Percentiles rank a stretch among this genome's conserved stretches.
These are phyloP conservation scores for Erynnis tages DNA, from an alignment of 2,888 invertebrate species.

Conservation along the genomic window DNA sequence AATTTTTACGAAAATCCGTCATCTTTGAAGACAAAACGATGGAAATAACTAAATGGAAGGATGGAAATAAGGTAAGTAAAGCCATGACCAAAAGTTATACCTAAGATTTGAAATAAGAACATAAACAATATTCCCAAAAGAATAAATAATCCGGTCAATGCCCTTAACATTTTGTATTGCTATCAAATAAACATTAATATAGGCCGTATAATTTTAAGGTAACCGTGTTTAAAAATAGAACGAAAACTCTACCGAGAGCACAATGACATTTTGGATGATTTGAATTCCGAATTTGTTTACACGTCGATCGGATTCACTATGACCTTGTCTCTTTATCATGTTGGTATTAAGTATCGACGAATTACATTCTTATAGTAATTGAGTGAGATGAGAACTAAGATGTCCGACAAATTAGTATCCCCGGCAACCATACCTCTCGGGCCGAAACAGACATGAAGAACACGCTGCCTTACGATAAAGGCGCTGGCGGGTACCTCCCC, in stretches of 20 bases:
- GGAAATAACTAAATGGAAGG: too few species aligned
- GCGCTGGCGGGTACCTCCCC: too few species aligned
- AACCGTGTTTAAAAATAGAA: not conserved
- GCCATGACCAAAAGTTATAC: too few species aligned
- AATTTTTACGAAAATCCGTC: too few species aligned
- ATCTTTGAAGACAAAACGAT: too few species aligned
- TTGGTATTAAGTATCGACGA: not conserved
- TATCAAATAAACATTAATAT: not conserved
- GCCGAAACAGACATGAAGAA: too few species aligned
- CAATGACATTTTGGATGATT: conserved; percentile 11
- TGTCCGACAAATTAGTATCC: not conserved
- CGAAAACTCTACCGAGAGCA: not conserved
- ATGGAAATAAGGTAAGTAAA: too few species aligned
- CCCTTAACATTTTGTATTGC: not conserved
- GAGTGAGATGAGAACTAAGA: too few species aligned
- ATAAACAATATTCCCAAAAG: not conserved
- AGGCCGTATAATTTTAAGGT: not conserved
- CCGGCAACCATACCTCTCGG: too few species aligned
- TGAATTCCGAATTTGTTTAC: conserved; percentile 6
- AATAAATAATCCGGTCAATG: not conserved
- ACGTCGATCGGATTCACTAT: conserved; percentile 10
- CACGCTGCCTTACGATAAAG: too few species aligned
- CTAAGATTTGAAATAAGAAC: too few species aligned
- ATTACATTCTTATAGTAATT: too few species aligned
- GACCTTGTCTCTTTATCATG: conserved; percentile 4